Base-by-base conservation (phyloP, 1,140 invertebrate species). In the Zophobas atratus region DNA sequence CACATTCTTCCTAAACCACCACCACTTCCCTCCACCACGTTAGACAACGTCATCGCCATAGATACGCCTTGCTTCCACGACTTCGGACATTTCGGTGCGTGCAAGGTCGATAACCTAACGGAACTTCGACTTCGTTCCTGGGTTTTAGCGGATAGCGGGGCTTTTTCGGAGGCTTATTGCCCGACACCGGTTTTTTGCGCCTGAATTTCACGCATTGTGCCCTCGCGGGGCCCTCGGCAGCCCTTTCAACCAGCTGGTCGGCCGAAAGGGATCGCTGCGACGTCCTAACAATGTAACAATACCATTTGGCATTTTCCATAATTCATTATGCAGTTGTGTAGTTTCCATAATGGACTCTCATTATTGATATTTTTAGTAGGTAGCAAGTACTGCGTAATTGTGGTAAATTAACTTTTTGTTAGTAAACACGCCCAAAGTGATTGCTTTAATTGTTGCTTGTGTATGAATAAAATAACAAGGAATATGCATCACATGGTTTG, bases 21-120 rank as follows among this genome's bases (percentile, higher is more conserved):
- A 84, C 84, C 84, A 84, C 82, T 85, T 86, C 80, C 85, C 84
- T 85, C 85, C 85, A 86, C 85, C 84, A 86, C 84, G 81, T 83
- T 80, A 72, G 79, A 80, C 81, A 81, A 83, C 84, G 84, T 85
- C 84, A 83, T 84, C 83, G 82, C 79, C 81, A 82, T 82, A 83
- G 81, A 85, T 82, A 83, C 80, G 78, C 75, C 73, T 81, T 77
- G 56, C 76, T 78, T 79, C 51, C 77, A 55, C 73, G 78, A 77
- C 57, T 75, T 76, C 71, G 71, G 71, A 60, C 56, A 78, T 81
- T 79, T 75, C 53, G 60, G 71, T 77, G 76, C 72, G 74, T 75
- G 70, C 81, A 83, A 83, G 82, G 81, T 82, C 82, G 76, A 81
- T 84, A 75, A 84, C 82, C 82, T 82, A 82, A 81, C 70, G 76